A percentile compares a stretch with the other conserved stretches of the same genome.
These are phyloP conservation scores for Ambastaia sidthimunki DNA, from an alignment of 2,797 vertebrate species.

Conservation along the genomic window DNA sequence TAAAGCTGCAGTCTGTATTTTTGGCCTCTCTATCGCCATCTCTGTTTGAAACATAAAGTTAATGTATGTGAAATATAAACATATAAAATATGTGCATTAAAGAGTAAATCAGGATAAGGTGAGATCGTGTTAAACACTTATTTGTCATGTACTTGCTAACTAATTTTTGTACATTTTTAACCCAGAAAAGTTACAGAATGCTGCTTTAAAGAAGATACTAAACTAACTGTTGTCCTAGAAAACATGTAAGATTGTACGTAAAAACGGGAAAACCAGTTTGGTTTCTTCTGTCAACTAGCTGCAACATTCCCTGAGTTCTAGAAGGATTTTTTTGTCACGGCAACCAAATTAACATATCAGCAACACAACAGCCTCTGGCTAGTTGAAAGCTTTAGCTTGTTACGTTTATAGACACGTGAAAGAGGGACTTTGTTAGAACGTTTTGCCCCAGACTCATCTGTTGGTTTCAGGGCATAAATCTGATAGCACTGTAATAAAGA, in stretches of 20 bases:
- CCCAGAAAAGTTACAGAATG: too few species aligned
- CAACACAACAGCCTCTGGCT: constrained; percentile 8
- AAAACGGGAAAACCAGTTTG: constrained; percentile 42
- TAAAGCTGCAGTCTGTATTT: not conserved
- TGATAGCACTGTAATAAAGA: constrained; percentile 19
- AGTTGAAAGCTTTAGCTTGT: not conserved
- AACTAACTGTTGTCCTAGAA: not conserved
- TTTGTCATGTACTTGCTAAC: too few species aligned
- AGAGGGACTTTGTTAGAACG: not conserved
- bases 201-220: too few species aligned
- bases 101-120: too few species aligned
- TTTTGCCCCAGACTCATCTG: not conserved
- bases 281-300: constrained; percentile 45
- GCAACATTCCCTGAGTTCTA: not conserved
- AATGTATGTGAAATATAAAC: too few species aligned
- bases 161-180: too few species aligned
- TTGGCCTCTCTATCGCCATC: too few species aligned
- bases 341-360: not conserved
- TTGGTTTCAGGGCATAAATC: constrained; percentile 34
- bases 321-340: constrained; percentile 30
- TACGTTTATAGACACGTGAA: not conserved
- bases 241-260: not conserved
- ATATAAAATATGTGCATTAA: too few species aligned
- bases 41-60: too few species aligned
- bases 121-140: too few species aligned